Conservation (phyloP, 2,888 invertebrate genomes). For the Phrixothrix hirtus region DNA sequence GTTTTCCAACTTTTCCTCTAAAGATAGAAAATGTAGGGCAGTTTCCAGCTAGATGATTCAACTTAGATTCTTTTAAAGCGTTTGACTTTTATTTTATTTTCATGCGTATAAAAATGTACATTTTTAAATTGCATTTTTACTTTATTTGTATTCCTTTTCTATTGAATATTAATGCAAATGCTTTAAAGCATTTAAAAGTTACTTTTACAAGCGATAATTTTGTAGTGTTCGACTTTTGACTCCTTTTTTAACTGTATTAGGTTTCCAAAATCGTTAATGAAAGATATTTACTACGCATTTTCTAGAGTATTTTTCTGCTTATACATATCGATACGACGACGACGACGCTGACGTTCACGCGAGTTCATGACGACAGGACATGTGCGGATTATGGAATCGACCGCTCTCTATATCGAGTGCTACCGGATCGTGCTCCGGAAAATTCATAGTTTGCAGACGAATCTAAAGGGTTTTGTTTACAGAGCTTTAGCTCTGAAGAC, state of each 20-base stretch:
- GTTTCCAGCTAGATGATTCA: constrained; percentile 4
- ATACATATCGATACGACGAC: constrained; percentile 21
- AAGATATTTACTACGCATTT: constrained; percentile 13
- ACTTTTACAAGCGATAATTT: too few relatives aligned
- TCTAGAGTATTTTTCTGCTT: constrained; percentile 13
- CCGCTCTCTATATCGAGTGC: constrained; percentile 29
- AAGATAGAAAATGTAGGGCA: constrained; percentile 17
- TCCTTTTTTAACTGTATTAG: too few relatives aligned
- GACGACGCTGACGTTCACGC: constrained; percentile 27
- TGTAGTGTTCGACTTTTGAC: too few relatives aligned
- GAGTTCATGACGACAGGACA: constrained; percentile 31
- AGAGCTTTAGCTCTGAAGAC: constrained; percentile 20
- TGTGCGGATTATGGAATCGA: constrained; percentile 37
- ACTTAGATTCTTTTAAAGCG: constrained; percentile 8
- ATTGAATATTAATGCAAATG: too few relatives aligned
- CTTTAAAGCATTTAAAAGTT: too few relatives aligned
- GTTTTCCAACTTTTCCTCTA: constrained; percentile 17
- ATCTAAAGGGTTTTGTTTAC: constrained; percentile 34
- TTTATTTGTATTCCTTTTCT: too few relatives aligned
- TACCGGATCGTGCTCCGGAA: constrained; percentile 22
- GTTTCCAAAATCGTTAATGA: background rate
- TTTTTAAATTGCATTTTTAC: too few relatives aligned
- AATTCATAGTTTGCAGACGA: constrained; percentile 28
- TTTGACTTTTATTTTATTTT: too few relatives aligned
- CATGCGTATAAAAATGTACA: too few relatives aligned